Evolutionary conservation across 1,140 invertebrate genomes (phyloP).

Genomic region (Macrotrachela quadricornifera): DNA sequence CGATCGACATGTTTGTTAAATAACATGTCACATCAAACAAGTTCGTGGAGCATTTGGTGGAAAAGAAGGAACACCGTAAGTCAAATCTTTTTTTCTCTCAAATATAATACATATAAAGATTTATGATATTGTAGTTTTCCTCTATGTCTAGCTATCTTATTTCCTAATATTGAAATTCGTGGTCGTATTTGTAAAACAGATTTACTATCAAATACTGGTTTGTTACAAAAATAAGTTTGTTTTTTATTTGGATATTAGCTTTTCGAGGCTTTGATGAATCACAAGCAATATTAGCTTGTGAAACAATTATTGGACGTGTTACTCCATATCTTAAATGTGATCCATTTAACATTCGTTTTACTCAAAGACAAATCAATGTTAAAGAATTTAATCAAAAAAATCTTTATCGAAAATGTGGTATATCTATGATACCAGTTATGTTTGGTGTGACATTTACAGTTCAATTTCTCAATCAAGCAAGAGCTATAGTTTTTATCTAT

Average conservation of each 20-base stretch:
- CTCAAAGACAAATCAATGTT: conserved; percentile 36
- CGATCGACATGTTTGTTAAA: no score
- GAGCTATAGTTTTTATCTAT: conserved; percentile 65
- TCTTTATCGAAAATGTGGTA: conserved; percentile 63
- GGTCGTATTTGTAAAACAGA: conserved; percentile 28
- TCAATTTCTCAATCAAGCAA: conserved; percentile 58
- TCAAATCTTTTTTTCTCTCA: no score
- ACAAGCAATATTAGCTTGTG: conserved; percentile 23
- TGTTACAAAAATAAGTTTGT: neutral
- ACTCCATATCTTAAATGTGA: conserved; percentile 13
- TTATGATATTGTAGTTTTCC: no score
- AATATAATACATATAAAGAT: no score
- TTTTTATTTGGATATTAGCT: neutral
- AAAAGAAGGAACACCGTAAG: no score
- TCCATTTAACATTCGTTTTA: conserved; percentile 35
- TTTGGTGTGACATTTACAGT: conserved; percentile 67
- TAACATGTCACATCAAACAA: no score
- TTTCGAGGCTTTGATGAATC: conserved; percentile 29
- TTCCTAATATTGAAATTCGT: conserved; percentile 18
- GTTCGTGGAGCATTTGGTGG: no score
- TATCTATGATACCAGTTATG: conserved; percentile 60
- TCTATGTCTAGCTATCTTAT: no score
- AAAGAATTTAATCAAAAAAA: conserved; percentile 54
- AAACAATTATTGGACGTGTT: conserved; percentile 20
- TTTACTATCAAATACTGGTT: conserved; percentile 29